Evolutionary conservation across 1,140 invertebrate genomes (phyloP), one percentile per base, ranked within the genome.

Genomic region (Odontomachus brunneus): DNA sequence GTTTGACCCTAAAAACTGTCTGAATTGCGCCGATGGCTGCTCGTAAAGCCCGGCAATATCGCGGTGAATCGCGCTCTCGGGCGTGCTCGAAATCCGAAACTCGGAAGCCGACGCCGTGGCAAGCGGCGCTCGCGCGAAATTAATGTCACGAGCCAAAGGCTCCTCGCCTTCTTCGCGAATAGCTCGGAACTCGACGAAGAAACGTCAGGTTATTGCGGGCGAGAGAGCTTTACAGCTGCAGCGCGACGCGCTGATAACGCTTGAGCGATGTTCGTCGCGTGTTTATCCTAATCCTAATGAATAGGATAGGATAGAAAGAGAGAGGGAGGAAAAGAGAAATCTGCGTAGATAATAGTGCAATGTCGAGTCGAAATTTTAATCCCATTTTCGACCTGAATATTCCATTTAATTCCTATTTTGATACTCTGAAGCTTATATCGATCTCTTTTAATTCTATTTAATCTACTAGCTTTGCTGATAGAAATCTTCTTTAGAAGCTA

Each of bases 1-100:
- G 84, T 81, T 88, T 85, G 73, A 83, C 86, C 84, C 84, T 88
- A 86, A 88, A 88, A 89, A 88, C 87, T 88, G 72, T 69, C 87
- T 65, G 75, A 86, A 86, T 83, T 73, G 75, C 53, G 49, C 84
- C 81, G 63, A 85, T 83, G 73, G 67, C 48, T 84, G 80, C 84
- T 88, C 86, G 86, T 88, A 88, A 88, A 82, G 53, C 59, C 19
- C n/a, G 29, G 69, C 53, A 62, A 82, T 84, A 76, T 73, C 75
- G 59, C 55, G 33, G 9, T 29, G 49, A 60, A 59, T 60, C 75
- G 75, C 75, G 65, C 24, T 48, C n/a, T 59, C 75, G 38, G 67
- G 81, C 69, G 51, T 22, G 67, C 83, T 80, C 67, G 73, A 88
- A 87, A 85, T 85, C 49, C 48, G 75, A 83, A 83, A 80, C 78